Evolutionary conservation across 1,140 invertebrate genomes (phyloP), one percentile per base, ranked within the genome.

Genomic region (Trichonephila clavata): DNA sequence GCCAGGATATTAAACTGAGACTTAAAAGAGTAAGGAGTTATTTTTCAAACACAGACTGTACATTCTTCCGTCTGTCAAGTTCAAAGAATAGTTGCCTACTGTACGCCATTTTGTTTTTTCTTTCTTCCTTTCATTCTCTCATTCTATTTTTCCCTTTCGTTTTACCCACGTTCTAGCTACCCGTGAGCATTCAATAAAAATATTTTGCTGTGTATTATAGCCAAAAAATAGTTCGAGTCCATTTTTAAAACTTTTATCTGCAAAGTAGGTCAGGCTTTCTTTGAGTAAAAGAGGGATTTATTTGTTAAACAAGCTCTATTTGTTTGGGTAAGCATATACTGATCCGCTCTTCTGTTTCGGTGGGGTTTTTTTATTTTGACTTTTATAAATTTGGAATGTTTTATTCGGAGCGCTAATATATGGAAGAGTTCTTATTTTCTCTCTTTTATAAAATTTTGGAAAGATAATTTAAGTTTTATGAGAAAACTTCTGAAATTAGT

Each of bases 1-100:
- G 86, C 86, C 86, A 88, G 24, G 86, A 88, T 88, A 88, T 88
- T 88, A 88, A 88, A 88, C 86, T 68, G 86, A 88, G 86, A 88
- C 86, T 88, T 88, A 50, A 71, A 68, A 88, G n/a, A 71, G 71
- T 77, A 77, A 71, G 63, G 86, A 61, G 86, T 88, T 88, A 88
- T 88, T 88, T 88, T 88, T 88, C 86, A 88, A 68, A 65, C 86
- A 50, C 21, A 39, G 63, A 20, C 71, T 77, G 71, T 18, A n/a
- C 18, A 88, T 50, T 68, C 43, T 57, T 57, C n/a, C 32, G 63
- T 88, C 39, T 68, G 86, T 88, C 86, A 88, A 71, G 32, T 57
- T 14, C n/a, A 13, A 16, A 88, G 60, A 65, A 39, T 63, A 32
- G 61, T 32, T 68, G 86, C 43, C 57, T 32, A 7, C 61, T 39